A percentile compares a stretch with the other conserved stretches of the same genome.
Conservation (phyloP, 92 coral and sea anemone genomes). For the Bergia sp. region DNA sequence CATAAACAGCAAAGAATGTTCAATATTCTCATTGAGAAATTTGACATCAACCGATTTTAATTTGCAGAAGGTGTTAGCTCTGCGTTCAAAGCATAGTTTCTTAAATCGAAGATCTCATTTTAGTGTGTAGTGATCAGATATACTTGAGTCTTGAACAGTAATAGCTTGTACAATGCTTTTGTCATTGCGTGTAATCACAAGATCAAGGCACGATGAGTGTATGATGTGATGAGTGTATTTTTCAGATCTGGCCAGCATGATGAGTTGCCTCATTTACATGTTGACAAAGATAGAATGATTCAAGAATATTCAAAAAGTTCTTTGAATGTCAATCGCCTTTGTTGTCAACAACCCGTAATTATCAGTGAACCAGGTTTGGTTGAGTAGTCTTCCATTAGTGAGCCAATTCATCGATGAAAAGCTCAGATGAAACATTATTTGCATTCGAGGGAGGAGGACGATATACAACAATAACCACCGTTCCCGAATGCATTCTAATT, state of each 20-base stretch:
- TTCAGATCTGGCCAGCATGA: neutral
- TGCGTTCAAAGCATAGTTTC: constrained; percentile 10
- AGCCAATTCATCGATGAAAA: neutral
- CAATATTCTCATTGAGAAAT: neutral
- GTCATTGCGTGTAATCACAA: neutral
- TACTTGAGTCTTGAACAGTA: neutral
- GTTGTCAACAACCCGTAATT: neutral
- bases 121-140: neutral
- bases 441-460: neutral
- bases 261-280: neutral
- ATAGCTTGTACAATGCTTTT: neutral
- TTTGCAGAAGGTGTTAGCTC: constrained; percentile 15
- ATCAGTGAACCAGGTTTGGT: neutral
- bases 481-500: constrained; percentile 9
- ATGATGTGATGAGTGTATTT: too few species aligned
- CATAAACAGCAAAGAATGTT: constrained; percentile 1
- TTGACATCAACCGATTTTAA: constrained; percentile 11
- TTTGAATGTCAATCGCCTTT: neutral
- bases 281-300: neutral
- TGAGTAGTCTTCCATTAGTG: neutral
- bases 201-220: neutral
- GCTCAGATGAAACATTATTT: neutral
- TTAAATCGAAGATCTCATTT: neutral
- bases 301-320: neutral
- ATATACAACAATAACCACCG: neutral